Percentiles rank a stretch among this genome's conserved stretches.
phyloP scores from a whole-genome alignment of 2,113 vertebrate genomes.

The Pterocles gutturalis region DNA sequence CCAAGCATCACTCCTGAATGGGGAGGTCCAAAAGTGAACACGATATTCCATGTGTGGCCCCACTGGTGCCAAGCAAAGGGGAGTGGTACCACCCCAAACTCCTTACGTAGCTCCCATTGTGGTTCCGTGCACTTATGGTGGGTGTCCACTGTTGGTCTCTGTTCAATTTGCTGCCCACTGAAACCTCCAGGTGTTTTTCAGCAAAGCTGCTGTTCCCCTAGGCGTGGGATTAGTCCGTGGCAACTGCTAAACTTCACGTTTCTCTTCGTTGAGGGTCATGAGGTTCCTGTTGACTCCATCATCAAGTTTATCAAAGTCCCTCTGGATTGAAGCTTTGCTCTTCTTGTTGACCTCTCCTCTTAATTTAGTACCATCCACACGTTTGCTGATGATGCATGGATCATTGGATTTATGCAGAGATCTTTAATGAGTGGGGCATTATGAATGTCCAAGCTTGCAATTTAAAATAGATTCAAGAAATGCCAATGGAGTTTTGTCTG shows the following conservation, averaged over 20 bases:
- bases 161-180: neutral
- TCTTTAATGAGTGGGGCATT: neutral
- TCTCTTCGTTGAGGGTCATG: neutral
- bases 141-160: neutral
- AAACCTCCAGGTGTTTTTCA: neutral
- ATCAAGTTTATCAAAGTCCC: neutral
- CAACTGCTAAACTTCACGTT: neutral
- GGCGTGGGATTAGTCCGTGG: neutral
- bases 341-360: neutral
- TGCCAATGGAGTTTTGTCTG: neutral
- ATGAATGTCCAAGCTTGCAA: neutral
- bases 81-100: neutral
- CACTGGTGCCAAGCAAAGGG: neutral
- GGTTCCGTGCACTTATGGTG: neutral
- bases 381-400: neutral
- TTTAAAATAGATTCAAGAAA: neutral
- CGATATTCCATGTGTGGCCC: neutral
- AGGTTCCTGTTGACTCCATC: neutral
- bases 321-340: neutral
- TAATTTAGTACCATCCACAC: neutral
- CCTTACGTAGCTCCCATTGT: neutral
- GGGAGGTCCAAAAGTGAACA: neutral
- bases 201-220: neutral
- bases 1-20: neutral
- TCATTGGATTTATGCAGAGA: neutral